Conservation (phyloP, 2,113 vertebrate species). For the Nanorana parkeri region DNA sequence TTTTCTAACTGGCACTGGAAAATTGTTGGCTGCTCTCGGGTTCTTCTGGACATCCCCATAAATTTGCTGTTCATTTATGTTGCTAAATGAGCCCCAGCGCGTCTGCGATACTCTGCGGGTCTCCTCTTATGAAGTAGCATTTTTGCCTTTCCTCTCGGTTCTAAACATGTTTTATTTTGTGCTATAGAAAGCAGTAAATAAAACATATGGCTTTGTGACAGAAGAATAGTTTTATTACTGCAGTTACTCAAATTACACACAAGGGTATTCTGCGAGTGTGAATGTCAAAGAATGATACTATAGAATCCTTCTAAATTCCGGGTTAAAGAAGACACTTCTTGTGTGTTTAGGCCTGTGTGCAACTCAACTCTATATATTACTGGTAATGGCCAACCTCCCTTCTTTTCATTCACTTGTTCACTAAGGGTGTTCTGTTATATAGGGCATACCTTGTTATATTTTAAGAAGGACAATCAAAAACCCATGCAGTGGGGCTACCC, state of each 20-base stretch:
- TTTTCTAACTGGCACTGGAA: too few species aligned
- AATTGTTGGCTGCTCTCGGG: too few species aligned
- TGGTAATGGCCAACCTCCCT: too few species aligned
- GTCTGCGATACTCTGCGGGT: not conserved
- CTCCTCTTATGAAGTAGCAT: not conserved
- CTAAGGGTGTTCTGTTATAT: too few species aligned
- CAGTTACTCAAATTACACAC: slow-evolving; percentile 45
- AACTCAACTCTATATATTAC: too few species aligned
- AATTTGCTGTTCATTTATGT: too few species aligned
- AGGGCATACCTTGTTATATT: too few species aligned
- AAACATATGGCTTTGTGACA: slow-evolving; percentile 47
- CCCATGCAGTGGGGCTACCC: too few species aligned
- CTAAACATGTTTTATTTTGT: slow-evolving; percentile 41
- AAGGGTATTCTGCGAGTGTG: slow-evolving; percentile 39
- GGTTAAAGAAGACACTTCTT: not conserved
- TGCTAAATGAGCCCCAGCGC: too few species aligned
- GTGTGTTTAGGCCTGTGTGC: not conserved
- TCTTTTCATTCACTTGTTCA: too few species aligned
- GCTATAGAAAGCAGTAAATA: slow-evolving; percentile 47
- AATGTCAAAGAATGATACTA: slow-evolving; percentile 37
- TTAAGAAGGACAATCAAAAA: too few species aligned
- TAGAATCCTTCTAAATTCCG: not conserved
- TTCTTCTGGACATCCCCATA: too few species aligned
- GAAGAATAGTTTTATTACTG: slow-evolving; percentile 48
- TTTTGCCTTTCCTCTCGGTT: slow-evolving; percentile 13